Evolutionary conservation across 1,140 invertebrate species (phyloP), one percentile per base, ranked within the genome.

Genomic region (Cotesia vestalis): DNA sequence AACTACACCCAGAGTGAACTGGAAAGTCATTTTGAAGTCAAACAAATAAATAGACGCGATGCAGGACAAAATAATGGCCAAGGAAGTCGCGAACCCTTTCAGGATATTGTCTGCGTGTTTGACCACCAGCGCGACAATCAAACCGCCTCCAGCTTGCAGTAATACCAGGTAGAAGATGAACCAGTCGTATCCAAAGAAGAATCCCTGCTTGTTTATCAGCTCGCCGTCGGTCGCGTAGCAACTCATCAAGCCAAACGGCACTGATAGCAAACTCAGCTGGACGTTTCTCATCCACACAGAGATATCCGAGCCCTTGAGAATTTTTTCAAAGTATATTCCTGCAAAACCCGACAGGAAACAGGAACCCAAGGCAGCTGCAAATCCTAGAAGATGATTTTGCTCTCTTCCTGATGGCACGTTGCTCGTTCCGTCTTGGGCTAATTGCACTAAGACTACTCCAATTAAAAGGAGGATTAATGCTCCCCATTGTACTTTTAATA

Each of bases 321-420:
- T 98, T 89, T 99, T 99, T 85, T 99, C 98, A 88, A 99, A 99
- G 84, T 98, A 99, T 75, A 99, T 97, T 27, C 98, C 98, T 14
- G 98, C 97, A 88, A 99, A 99, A 4, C 98, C 98, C 40, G 97
- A 99, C 53, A 99, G 89, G 73, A 96, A 92, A 84, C 97, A 98
- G 4, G 98, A 97, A 14, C 91, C 89, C 3, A 99, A 81, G 3
- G 98, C 97, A 6, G 97, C 93, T 62, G 91, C 81, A 79, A 99
- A 93, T 4, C 98, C 98, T 34, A 98, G 76, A 35, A 96, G 79
- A 17, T 90, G 91, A 74, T 93, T 95, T 79, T 97, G 95, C 34
- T 89, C 85, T 0, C 86, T 81, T 1, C 84, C 85, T n/a, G 80
- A 85, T 12, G 79, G 69, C 35, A 82, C 72, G 38, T 74, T 51